Evolutionary conservation across 2,888 invertebrate genomes (phyloP).

Genomic region (Sarcophaga variegata): DNA sequence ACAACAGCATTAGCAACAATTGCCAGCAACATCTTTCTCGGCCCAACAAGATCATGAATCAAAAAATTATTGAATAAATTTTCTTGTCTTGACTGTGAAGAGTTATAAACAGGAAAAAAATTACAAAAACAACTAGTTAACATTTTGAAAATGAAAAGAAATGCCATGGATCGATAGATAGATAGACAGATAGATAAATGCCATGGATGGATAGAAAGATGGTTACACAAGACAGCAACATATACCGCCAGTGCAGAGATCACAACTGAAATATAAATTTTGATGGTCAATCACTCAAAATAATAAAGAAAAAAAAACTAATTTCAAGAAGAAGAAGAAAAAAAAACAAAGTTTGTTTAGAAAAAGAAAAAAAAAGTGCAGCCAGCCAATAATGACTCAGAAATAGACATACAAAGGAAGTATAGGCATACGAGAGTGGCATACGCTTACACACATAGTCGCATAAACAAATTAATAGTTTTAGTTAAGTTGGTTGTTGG

Average conservation of each 20-base stretch:
- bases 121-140: slow-evolving; percentile 25
- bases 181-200: background rate
- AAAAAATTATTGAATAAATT: slow-evolving; percentile 58
- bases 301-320: background rate
- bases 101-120: slow-evolving; percentile 42
- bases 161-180: slow-evolving; percentile 10
- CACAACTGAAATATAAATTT: slow-evolving; percentile 39
- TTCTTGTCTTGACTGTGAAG: slow-evolving; percentile 26
- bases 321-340: too few species aligned
- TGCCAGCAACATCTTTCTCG: slow-evolving; percentile 34
- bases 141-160: slow-evolving; percentile 43
- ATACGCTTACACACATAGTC: slow-evolving; percentile 1
- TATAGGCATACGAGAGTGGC: background rate
- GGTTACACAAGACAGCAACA: slow-evolving; percentile 28
- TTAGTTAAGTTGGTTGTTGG: slow-evolving; percentile 18
- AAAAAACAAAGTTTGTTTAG: too few species aligned
- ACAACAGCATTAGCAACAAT: slow-evolving; percentile 14
- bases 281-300: slow-evolving; percentile 64
- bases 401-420: too few species aligned
- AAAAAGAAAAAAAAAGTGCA: background rate
- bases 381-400: slow-evolving; percentile 27
- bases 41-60: slow-evolving; percentile 58
- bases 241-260: background rate
- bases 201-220: background rate
- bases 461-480: slow-evolving; percentile 35